A percentile compares a stretch with the other conserved stretches of the same genome.
These are phyloP conservation scores for Montipora capitata DNA, from an alignment of 92 coral and sea anemone genomes.

Conservation along the genomic window DNA sequence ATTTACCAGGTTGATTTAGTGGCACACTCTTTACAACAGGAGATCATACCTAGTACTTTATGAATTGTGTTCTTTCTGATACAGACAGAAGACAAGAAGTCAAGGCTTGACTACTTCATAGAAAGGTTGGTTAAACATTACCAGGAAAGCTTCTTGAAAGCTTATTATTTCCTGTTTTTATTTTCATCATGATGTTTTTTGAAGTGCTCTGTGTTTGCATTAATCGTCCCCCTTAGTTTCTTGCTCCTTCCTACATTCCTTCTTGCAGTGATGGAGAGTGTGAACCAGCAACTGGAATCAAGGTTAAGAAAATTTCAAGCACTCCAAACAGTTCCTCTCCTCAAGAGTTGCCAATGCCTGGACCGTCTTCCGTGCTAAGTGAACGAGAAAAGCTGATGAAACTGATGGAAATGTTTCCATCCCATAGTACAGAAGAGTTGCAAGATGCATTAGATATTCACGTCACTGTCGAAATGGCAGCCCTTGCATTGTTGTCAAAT, in stretches of 20 bases:
- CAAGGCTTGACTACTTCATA: neutral
- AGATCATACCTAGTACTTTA: slow-evolving; percentile 4
- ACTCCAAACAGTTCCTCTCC: slow-evolving; percentile 6
- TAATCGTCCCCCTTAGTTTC: slow-evolving; percentile 1
- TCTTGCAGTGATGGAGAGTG: slow-evolving; percentile 1
- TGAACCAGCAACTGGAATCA: slow-evolving; percentile 5
- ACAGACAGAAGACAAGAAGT: slow-evolving; percentile 3
- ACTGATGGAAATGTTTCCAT: slow-evolving; percentile 51
- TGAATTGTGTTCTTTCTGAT: slow-evolving; percentile 1
- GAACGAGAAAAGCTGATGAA: slow-evolving; percentile 21
- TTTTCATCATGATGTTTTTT: slow-evolving; percentile 12
- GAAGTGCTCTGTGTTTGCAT: slow-evolving; percentile 11
- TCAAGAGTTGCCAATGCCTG: slow-evolving; percentile 23
- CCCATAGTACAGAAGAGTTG: slow-evolving; percentile 17
- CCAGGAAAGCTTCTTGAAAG: slow-evolving; percentile 7
- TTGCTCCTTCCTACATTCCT: neutral
- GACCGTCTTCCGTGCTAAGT: slow-evolving; percentile 25
- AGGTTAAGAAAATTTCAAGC: neutral
- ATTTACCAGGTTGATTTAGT: slow-evolving; percentile 1
- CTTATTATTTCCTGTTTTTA: slow-evolving; percentile 10
- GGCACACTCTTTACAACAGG: slow-evolving; percentile 2
- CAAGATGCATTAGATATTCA: slow-evolving; percentile 2
- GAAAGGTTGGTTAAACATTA: slow-evolving; percentile 14
- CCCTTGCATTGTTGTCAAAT: slow-evolving; percentile 34
- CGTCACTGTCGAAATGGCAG: slow-evolving; percentile 37